These are phyloP conservation scores for Noctua pronuba DNA, from an alignment of 2,888 invertebrate species.

Conservation along the genomic window DNA sequence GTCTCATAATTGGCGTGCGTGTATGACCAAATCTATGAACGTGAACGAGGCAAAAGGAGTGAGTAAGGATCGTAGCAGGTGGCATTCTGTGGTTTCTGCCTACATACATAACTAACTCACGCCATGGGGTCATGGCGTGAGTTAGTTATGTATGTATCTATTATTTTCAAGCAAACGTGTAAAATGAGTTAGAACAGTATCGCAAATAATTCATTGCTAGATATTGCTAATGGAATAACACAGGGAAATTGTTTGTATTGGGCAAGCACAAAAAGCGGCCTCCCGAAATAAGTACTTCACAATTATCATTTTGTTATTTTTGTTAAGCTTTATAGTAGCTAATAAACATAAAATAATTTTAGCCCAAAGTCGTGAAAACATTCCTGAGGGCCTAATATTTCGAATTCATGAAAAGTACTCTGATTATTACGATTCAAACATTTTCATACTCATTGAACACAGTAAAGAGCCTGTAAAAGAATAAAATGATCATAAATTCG, in stretches of 20 bases:
- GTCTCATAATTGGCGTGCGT: too few relatives aligned
- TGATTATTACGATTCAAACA: slow-evolving; percentile 62
- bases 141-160: not conserved
- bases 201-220: not conserved
- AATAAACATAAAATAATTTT: slow-evolving; percentile 13
- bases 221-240: not conserved
- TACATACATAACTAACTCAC: too few relatives aligned
- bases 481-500: slow-evolving; percentile 73
- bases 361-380: slow-evolving; percentile 30
- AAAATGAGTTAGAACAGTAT: not conserved
- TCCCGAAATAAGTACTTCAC: not conserved
- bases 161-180: not conserved
- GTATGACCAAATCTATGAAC: too few relatives aligned
- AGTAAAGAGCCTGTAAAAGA: slow-evolving; percentile 61
- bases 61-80: too few relatives aligned
- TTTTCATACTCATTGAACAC: slow-evolving; percentile 68
- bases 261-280: not conserved
- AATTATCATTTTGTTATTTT: slow-evolving; percentile 7
- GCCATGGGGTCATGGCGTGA: too few relatives aligned
- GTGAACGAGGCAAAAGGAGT: too few relatives aligned
- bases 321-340: slow-evolving; percentile 2
- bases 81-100: too few relatives aligned
- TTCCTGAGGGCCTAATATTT: slow-evolving; percentile 41
- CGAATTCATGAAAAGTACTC: slow-evolving; percentile 52
- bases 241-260: not conserved